Percentiles rank a stretch among this genome's conserved stretches.
Evolutionary conservation across 2,113 vertebrate species (phyloP).

Genomic region (Paedocypris sp.): DNA sequence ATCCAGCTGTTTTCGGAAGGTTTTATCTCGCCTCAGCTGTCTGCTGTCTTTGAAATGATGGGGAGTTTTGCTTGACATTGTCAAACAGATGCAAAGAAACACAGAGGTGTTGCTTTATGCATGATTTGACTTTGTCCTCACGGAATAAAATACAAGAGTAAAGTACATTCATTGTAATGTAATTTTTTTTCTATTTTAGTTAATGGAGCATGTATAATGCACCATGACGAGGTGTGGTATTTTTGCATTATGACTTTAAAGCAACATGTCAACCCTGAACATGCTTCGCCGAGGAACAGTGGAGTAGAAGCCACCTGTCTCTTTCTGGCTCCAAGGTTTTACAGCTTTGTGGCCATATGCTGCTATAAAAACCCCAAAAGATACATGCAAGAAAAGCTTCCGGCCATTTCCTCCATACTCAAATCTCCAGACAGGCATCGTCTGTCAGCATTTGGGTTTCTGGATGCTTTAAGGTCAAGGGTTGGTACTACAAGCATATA

Average conservation of each 20-base stretch:
- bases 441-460: constrained; percentile 46
- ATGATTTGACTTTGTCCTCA: no score
- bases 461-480: constrained; percentile 40
- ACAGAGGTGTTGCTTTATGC: no score
- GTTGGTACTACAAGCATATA: constrained; percentile 35
- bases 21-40: no score
- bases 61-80: no score
- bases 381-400: constrained; percentile 40
- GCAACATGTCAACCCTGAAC: constrained; percentile 33
- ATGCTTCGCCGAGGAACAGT: neutral
- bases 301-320: constrained; percentile 41
- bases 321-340: constrained; percentile 41
- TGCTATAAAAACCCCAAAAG: constrained; percentile 46
- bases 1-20: no score
- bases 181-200: neutral
- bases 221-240: neutral
- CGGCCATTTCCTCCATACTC: constrained; percentile 27
- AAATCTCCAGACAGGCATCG: constrained; percentile 30
- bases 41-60: no score
- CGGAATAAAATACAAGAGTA: no score
- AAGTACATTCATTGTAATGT: no score
- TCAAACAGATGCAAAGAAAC: no score
- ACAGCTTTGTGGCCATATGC: constrained; percentile 54
- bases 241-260: constrained; percentile 14
- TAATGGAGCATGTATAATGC: neutral